Evolutionary conservation across 2,797 vertebrate genomes (phyloP).

Genomic region (Euphonia xanthogaster): DNA sequence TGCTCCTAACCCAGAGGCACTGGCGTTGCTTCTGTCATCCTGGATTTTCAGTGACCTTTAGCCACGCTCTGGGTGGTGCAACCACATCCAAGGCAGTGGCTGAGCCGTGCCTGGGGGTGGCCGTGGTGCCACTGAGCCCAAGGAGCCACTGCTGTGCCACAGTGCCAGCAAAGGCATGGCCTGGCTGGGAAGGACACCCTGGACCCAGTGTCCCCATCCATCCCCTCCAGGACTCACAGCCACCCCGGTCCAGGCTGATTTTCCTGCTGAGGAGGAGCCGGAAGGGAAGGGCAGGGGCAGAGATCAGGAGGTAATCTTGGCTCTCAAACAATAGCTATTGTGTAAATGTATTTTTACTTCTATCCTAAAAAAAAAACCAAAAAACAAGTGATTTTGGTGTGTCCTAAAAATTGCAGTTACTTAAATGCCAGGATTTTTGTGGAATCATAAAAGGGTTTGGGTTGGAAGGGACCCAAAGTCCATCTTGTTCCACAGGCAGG

Average conservation of each 20-base stretch:
- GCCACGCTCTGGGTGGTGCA: not conserved
- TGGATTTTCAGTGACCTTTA: not conserved
- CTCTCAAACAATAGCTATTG: not conserved
- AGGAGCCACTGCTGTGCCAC: accelerated
- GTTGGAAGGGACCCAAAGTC: not conserved
- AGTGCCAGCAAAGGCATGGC: not conserved
- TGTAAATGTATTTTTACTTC: not conserved
- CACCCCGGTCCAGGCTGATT: accelerated
- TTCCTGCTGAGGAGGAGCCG: not conserved
- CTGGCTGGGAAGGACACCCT: not conserved
- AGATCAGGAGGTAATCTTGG: not conserved
- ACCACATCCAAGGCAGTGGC: not conserved
- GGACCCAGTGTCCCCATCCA: not conserved
- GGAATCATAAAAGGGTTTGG: not conserved
- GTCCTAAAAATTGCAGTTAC: not conserved
- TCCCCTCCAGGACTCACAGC: not conserved
- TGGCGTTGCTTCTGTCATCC: not conserved
- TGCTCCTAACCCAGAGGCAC: not conserved
- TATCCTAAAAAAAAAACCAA: not conserved
- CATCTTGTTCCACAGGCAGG: not conserved
- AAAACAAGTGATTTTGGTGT: not conserved
- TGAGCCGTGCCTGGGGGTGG: not conserved
- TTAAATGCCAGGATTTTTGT: not conserved
- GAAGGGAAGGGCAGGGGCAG: not conserved
- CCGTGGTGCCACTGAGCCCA: not conserved